Evolutionary conservation across 2,888 invertebrate species (phyloP), one percentile per base, ranked within the genome.

Genomic region (Heliothis peltigera): DNA sequence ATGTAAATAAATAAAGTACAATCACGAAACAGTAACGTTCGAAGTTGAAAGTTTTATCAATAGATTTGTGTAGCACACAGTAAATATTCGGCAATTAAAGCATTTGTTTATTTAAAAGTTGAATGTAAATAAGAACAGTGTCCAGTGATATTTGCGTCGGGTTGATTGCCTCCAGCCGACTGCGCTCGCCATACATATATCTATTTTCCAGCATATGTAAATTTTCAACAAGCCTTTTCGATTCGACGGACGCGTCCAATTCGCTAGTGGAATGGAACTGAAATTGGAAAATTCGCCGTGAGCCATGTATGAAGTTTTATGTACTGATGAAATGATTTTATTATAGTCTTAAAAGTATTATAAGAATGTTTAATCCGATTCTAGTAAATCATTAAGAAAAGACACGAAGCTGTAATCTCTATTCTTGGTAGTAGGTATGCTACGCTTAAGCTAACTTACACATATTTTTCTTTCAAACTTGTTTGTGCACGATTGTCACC

Each of bases 161-260:
- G 84, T 88, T 93, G 93, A 93, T 93, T 91, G 92, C 88, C 90
- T 89, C 84, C 87, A 86, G 84, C 83, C 82, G 81, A 84, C 76
- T 77, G 83, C 74, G 75, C 74, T 76, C 80, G 74, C 83, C 77
- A 85, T 80, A 70, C 74, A 74, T 75, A 82, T 84, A 86, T 85
- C 87, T 88, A 87, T 90, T 89, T 90, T 85, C 82, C 85, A 85
- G 87, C 90, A 89, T 90, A 91, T 91, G 92, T 92, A 92, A 91
- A 92, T 92, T 93, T 92, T 89, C 87, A 92, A 93, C 92, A 91
- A 91, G 90, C 91, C 90, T 91, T 92, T 92, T 90, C 91, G 90
- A 89, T 91, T 89, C 89, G 87, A 79, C 89, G 90, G 86, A 88
- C 89, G 88, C 89, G 87, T 91, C 85, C 92, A 92, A 93, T 93